Percentiles rank a stretch among this genome's conserved stretches.
These are phyloP conservation scores for Xylota segnis DNA, from an alignment of 2,888 invertebrate genomes.

Conservation along the genomic window DNA sequence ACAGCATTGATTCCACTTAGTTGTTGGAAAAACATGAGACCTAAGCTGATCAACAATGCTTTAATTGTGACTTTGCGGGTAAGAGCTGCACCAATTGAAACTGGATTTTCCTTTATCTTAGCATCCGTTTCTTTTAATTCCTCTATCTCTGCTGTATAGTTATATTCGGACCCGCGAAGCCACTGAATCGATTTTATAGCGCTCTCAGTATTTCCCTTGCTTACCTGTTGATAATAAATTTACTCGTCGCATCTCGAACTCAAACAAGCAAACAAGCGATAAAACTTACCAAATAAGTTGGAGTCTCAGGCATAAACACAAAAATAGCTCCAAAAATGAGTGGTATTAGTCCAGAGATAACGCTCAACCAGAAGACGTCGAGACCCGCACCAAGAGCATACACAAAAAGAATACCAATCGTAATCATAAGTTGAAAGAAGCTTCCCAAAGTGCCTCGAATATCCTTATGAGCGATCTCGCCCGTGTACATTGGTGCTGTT, in stretches of 20 bases:
- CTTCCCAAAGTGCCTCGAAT: slow-evolving; percentile 94
- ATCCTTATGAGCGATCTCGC: slow-evolving; percentile 93
- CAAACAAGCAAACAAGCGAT: neutral
- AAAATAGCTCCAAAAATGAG: slow-evolving; percentile 89
- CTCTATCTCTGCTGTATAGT: slow-evolving; percentile 88
- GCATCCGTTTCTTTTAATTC: slow-evolving; percentile 86
- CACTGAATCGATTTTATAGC: slow-evolving; percentile 89
- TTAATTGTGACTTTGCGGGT: slow-evolving; percentile 87
- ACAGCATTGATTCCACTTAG: slow-evolving; percentile 93
- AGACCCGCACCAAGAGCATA: slow-evolving; percentile 87
- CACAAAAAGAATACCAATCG: slow-evolving; percentile 91
- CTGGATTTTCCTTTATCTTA: slow-evolving; percentile 85
- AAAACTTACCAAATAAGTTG: slow-evolving; percentile 87
- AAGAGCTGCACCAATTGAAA: slow-evolving; percentile 86
- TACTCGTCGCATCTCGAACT: neutral
- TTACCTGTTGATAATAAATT: slow-evolving; percentile 78
- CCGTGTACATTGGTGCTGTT: slow-evolving; percentile 93
- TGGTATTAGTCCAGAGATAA: slow-evolving; percentile 84
- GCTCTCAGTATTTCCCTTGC: slow-evolving; percentile 87
- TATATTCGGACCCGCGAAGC: slow-evolving; percentile 90
- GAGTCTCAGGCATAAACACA: slow-evolving; percentile 95
- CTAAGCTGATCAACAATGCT: slow-evolving; percentile 89
- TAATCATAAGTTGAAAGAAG: slow-evolving; percentile 94
- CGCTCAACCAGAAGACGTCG: slow-evolving; percentile 81
- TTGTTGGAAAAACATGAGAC: slow-evolving; percentile 96